Base-by-base conservation (phyloP, 2,888 invertebrate genomes). In the Macrophya alboannulata region DNA sequence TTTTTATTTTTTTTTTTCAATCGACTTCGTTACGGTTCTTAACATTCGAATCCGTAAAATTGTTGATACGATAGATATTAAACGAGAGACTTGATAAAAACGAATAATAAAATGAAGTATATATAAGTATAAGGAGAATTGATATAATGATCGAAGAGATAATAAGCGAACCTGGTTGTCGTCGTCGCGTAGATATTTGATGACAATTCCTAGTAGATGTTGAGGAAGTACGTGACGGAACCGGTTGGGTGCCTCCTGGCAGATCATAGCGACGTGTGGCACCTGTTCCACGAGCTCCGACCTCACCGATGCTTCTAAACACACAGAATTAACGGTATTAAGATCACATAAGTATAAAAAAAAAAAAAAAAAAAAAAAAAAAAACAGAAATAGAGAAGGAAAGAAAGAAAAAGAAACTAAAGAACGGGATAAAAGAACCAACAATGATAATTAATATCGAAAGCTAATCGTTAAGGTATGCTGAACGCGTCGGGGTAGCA, bases 271-370 rank as follows among this genome's bases (percentile, higher is more conserved):
- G 86, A 97, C 94, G 89, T 95, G 95, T 9, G 96, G 96, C 84
- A 97, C 94, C 90, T 96, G 96, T 90, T 96, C 96, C 92, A 96
- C 94, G 90, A 97, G 91, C 90, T 96, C 96, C 40, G 95, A 94
- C 86, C 96, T 94, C 25, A 96, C 95, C 86, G 94, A 93, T 40
- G 95, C 94, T 90, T 96, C 96, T 96, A 94, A 55, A 95, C 92
- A 71, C 83, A 89, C 88, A 85, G 48, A 79, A 76, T 81, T 89
- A 88, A 74, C 5, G 17, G 37, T 6, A 71, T 40, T 37, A 25
- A n/a, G 9, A 71, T 31, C 37, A 71, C 37, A 37, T 68, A 68
- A 15, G 43, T 2, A 8, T 6, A 43, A 25, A 74, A n/a, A 74
- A 45, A 8, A 8, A 15, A 37, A 17, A 37, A 68, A 2, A 12